These are phyloP conservation scores for Oryzaephilus surinamensis DNA, from an alignment of 1,140 invertebrate species.

Conservation along the genomic window DNA sequence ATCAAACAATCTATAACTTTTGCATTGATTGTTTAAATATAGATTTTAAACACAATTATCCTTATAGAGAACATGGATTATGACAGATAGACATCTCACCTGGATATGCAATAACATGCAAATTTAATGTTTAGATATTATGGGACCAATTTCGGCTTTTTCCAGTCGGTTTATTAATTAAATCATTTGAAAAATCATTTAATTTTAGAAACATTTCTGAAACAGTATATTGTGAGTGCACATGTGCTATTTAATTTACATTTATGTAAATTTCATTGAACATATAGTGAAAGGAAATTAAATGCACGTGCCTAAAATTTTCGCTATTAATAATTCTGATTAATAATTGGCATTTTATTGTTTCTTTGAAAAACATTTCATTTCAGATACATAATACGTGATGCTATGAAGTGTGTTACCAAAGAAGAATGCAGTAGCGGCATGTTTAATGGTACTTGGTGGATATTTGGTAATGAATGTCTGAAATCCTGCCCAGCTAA, in stretches of 20 bases:
- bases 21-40: no score
- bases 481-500: slow-evolving; percentile 35
- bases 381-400: slow-evolving; percentile 21
- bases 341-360: background rate
- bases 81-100: no score
- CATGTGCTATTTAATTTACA: background rate
- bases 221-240: background rate
- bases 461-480: slow-evolving; percentile 37
- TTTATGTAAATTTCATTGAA: background rate
- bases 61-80: no score
- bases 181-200: no score
- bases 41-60: no score
- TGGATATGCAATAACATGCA: background rate
- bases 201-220: background rate
- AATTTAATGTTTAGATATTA: background rate
- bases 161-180: no score
- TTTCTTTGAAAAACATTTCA: slow-evolving; percentile 9
- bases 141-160: no score
- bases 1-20: no score
- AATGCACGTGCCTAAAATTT: background rate
- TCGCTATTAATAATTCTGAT: background rate
- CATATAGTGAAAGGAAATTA: no score
- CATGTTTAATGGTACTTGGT: slow-evolving; percentile 34
- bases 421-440: slow-evolving; percentile 57
- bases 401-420: slow-evolving; percentile 53